A percentile compares a stretch with the other conserved stretches of the same genome.
Conservation (phyloP, 2,797 vertebrate species). For the Bradypus variegatus region DNA sequence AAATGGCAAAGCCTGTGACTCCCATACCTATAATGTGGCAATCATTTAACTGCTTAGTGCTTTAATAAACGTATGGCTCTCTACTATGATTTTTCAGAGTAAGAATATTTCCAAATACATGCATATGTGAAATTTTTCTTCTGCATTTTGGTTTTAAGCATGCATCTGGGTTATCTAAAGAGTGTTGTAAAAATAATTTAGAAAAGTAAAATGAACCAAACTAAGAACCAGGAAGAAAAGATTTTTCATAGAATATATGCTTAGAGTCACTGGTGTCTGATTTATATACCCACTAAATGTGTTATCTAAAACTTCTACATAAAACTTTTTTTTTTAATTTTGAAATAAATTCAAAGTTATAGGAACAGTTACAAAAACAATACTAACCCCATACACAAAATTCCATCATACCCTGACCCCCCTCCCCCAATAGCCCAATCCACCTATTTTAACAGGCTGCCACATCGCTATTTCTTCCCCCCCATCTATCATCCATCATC, state of each 20-base stretch:
- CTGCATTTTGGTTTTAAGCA: slow-evolving; percentile 25
- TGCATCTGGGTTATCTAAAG: slow-evolving; percentile 21
- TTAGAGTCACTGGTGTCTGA: slow-evolving; percentile 22
- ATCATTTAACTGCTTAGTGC: background rate
- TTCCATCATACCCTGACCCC: too few relatives aligned
- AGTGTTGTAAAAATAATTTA: slow-evolving; percentile 34
- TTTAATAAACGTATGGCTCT: background rate
- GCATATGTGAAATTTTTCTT: background rate
- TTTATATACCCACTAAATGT: slow-evolving; percentile 46
- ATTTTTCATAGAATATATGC: slow-evolving; percentile 26
- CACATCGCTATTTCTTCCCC: too few relatives aligned
- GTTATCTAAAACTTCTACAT: slow-evolving; percentile 50
- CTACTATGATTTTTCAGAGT: slow-evolving; percentile 22
- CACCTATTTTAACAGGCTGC: too few relatives aligned
- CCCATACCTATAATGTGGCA: background rate
- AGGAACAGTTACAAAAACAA: too few relatives aligned
- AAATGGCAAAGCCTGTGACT: background rate
- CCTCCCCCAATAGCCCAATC: too few relatives aligned
- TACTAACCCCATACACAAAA: too few relatives aligned
- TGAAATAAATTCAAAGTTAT: too few relatives aligned
- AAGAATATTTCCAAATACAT: slow-evolving; percentile 30
- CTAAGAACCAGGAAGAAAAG: slow-evolving; percentile 29
- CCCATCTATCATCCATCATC: too few relatives aligned
- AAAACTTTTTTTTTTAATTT: too few relatives aligned
- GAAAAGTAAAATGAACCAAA: slow-evolving; percentile 47